These are phyloP conservation scores for Halesus radiatus DNA, from an alignment of 1,140 invertebrate genomes.

Conservation along the genomic window DNA sequence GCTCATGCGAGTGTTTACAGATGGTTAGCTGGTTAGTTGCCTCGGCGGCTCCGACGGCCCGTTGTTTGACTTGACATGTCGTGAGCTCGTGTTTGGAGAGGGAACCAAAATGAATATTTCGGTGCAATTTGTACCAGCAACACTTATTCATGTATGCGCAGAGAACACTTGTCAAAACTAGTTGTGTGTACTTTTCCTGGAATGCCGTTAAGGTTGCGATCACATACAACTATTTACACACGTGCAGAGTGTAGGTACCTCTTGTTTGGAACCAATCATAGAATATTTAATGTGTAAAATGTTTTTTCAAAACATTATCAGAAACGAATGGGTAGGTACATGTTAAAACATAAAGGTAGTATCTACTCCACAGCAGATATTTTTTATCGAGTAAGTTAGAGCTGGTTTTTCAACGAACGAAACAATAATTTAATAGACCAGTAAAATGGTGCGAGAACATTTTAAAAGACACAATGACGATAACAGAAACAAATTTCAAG, in stretches of 20 bases:
- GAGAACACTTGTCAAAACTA: constrained; percentile 29
- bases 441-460: too few relatives aligned
- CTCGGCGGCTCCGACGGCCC: background rate
- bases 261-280: background rate
- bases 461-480: too few relatives aligned
- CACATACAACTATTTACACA: constrained; percentile 1
- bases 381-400: too few relatives aligned
- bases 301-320: background rate
- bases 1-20: constrained; percentile 31
- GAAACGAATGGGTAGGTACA: too few relatives aligned
- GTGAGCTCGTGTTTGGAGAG: constrained; percentile 14
- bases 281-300: background rate
- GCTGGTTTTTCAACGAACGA: too few relatives aligned
- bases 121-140: constrained; percentile 6
- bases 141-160: constrained; percentile 17
- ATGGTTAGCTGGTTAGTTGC: constrained; percentile 17
- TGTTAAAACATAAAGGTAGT: too few relatives aligned
- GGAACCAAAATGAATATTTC: background rate
- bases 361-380: too few relatives aligned
- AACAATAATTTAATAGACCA: too few relatives aligned
- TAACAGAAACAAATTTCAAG: too few relatives aligned
- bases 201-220: constrained; percentile 18
- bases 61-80: constrained; percentile 22
- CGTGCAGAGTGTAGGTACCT: background rate
- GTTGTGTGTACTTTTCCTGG: constrained; percentile 3